Base-by-base conservation (phyloP, 2,888 invertebrate species). In the Melikaiella ostensackeni region DNA sequence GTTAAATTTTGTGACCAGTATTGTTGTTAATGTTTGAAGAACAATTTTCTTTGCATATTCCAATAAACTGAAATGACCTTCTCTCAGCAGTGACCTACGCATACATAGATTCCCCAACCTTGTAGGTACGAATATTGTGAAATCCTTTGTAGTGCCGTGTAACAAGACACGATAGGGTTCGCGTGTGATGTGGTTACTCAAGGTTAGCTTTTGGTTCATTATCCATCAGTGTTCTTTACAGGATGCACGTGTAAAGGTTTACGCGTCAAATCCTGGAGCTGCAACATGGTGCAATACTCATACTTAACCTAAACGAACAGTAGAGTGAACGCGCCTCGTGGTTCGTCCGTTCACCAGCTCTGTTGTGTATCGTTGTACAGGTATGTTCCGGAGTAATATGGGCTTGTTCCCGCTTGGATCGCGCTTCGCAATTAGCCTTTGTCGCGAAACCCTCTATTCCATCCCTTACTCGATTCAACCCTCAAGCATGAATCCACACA, bases 391-490 rank as follows among this genome's bases (percentile, higher is more conserved):
- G 83, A 86, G 86, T 89, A 90, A 91, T 89, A 90, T 89, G 85
- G 88, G 88, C 88, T 89, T 89, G 90, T 90, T 85, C 86, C 82
- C 86, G 87, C 84, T 87, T 85, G 86, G 86, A 80, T 86, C 86
- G 86, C 87, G 87, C 87, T 88, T 89, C 86, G 89, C 90, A 91
- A 91, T 91, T 90, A 91, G 89, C 90, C 90, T 91, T 91, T 90
- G 90, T 89, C 88, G 88, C 80, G 70, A 83, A 81, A 80, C 76
- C 76, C 64, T 83, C 75, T 79, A 64, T 73, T 79, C 75, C 79
- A 64, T 73, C 80, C 50, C 78, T 77, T 74, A 55, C 66, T 63
- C 79, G 61, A 73, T 63, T 19, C 55, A 30, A 79, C 70, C 79
- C 75, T 73, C 77, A 74, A 75, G 70, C 75, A 76, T 64, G n/a